phyloP scores from a whole-genome alignment of 2,113 vertebrate species.

The human (Homo sapiens) region DNA sequence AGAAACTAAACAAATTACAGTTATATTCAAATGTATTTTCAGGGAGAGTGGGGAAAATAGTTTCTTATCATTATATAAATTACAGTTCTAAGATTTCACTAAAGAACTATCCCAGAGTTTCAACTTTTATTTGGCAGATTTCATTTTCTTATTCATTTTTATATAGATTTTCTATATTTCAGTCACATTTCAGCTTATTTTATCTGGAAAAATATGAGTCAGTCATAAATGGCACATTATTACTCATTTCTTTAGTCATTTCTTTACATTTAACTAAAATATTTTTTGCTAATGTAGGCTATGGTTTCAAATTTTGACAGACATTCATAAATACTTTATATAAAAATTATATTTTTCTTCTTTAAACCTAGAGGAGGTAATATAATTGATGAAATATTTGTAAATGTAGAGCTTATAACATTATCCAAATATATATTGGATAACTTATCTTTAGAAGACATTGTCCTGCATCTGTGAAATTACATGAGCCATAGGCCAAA shows the following conservation, averaged over 20 bases:
- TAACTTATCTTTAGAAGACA: not conserved
- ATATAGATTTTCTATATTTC: not conserved
- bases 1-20: slow-evolving; percentile 48
- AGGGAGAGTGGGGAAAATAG: not conserved
- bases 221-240: not conserved
- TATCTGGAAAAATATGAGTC: slow-evolving; percentile 10
- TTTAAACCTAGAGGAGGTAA: not conserved
- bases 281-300: not conserved
- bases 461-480: not conserved
- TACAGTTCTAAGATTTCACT: slow-evolving; percentile 27
- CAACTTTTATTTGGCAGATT: slow-evolving; percentile 24
- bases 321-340: not conserved
- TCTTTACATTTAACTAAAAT: not conserved
- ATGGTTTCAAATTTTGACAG: not conserved
- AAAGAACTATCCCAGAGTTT: not conserved
- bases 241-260: not conserved
- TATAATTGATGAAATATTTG: not conserved
- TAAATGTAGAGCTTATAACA: not conserved
- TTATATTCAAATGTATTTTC: slow-evolving; percentile 34
- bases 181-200: not conserved
- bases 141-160: not conserved
- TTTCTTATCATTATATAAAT: slow-evolving; percentile 13
- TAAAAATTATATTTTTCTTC: not conserved
- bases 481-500: not conserved
- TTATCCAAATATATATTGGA: not conserved